phyloP scores from a whole-genome alignment of 2,113 vertebrate genomes.

The Sceloporus undulatus region DNA sequence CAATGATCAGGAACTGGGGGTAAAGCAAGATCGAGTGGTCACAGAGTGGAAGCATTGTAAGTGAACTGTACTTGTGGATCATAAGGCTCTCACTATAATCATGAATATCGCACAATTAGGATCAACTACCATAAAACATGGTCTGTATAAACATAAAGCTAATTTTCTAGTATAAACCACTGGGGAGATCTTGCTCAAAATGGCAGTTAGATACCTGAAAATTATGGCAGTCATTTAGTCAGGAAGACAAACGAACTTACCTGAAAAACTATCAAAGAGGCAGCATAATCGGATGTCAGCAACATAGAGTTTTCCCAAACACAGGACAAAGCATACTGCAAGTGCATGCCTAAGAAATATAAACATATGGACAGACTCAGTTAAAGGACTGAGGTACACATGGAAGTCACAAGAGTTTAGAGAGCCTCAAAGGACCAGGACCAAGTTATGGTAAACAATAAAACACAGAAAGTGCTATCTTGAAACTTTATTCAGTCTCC shows the following conservation, averaged over 20 bases:
- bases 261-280: conserved; percentile 93
- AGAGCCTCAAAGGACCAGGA: not conserved
- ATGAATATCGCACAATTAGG: not conserved
- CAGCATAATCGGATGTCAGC: conserved; percentile 96
- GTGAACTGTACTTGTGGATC: not conserved
- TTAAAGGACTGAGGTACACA: not conserved
- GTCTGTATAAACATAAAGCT: not conserved
- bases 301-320: conserved; percentile 99
- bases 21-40: not conserved
- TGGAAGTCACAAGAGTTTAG: not conserved
- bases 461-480: not conserved
- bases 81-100: not conserved
- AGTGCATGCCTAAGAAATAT: conserved; percentile 86
- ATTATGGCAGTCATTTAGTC: conserved; percentile 16
- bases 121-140: not conserved
- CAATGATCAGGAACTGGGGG: not conserved
- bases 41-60: not conserved
- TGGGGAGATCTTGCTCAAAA: not conserved
- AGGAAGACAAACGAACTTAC: conserved; percentile 79
- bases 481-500: not conserved
- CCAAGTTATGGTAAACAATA: not conserved
- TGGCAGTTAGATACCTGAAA: not conserved
- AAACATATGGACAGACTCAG: not conserved
- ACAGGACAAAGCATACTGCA: conserved; percentile 90
- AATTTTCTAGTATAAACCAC: not conserved